phyloP scores from a whole-genome alignment of 2,797 vertebrate genomes.

The Lagorchestes hirsutus region DNA sequence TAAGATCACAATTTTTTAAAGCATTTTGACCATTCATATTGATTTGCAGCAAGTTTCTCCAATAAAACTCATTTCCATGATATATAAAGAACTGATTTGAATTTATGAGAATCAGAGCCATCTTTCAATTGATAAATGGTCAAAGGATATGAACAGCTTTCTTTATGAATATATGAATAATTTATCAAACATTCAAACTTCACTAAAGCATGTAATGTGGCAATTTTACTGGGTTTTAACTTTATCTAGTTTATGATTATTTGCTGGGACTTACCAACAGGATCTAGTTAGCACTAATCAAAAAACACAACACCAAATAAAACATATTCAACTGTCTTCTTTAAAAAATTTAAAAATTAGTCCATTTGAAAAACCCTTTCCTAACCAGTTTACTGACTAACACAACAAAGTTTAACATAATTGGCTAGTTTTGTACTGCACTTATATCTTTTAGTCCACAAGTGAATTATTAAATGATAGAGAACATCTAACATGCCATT shows the following conservation, averaged over 20 bases:
- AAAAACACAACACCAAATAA: slow-evolving; percentile 91
- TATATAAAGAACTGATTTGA: background rate
- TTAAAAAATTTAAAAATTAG: slow-evolving; percentile 81
- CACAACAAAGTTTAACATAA: slow-evolving; percentile 95
- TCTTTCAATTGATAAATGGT: background rate
- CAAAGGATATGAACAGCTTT: background rate
- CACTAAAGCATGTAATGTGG: slow-evolving; percentile 87
- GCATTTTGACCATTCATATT: background rate
- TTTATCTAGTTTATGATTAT: slow-evolving; percentile 85
- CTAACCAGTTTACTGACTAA: background rate
- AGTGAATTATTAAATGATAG: slow-evolving; percentile 99
- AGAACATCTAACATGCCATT: slow-evolving; percentile 97
- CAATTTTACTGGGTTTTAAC: slow-evolving; percentile 84
- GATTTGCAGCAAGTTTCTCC: background rate
- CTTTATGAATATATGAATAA: slow-evolving; percentile 82
- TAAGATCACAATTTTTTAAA: background rate
- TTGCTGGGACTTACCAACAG: slow-evolving; percentile 86
- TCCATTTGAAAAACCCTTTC: slow-evolving; percentile 76
- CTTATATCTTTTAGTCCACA: slow-evolving; percentile 98
- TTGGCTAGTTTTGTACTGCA: slow-evolving; percentile 97
- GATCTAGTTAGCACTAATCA: slow-evolving; percentile 86
- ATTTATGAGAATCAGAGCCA: background rate
- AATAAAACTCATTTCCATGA: background rate
- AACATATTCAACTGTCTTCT: slow-evolving; percentile 86
- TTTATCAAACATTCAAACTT: slow-evolving; percentile 88